Evolutionary conservation across 1,140 invertebrate species (phyloP).

Genomic region (Charaxes varanes): DNA sequence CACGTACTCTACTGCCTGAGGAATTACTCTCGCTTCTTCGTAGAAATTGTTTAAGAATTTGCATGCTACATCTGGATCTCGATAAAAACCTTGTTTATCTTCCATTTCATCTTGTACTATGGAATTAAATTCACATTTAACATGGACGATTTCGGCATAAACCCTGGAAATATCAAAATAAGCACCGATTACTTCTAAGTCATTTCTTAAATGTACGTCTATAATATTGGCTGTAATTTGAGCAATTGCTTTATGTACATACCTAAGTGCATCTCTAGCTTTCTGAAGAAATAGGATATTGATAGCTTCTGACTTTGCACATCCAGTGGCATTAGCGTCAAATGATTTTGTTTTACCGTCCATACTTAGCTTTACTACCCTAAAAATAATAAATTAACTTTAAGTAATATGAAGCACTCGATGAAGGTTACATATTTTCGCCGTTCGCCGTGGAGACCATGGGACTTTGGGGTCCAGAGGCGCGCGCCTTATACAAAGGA

Average conservation of each 20-base stretch:
- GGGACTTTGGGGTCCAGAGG: too few relatives aligned
- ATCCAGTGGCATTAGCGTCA: slow-evolving; percentile 83
- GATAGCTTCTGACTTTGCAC: slow-evolving; percentile 82
- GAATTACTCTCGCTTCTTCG: slow-evolving; percentile 76
- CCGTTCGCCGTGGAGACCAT: too few relatives aligned
- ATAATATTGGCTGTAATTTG: slow-evolving; percentile 49
- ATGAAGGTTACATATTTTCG: too few relatives aligned
- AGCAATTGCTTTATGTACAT: slow-evolving; percentile 51
- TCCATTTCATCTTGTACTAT: slow-evolving; percentile 18
- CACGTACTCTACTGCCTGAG: slow-evolving; percentile 79
- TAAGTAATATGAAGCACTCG: too few relatives aligned
- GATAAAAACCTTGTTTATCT: slow-evolving; percentile 69
- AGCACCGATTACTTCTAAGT: too few relatives aligned
- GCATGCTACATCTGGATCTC: slow-evolving; percentile 68
- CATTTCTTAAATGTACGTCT: slow-evolving; percentile 1
- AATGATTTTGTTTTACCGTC: slow-evolving; percentile 89
- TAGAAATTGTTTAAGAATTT: slow-evolving; percentile 78
- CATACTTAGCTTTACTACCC: slow-evolving; percentile 77
- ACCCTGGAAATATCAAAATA: slow-evolving; percentile 75
- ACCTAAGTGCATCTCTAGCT: slow-evolving; percentile 78
- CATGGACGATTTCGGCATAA: slow-evolving; percentile 80
- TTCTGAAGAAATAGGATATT: slow-evolving; percentile 87
- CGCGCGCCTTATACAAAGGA: too few relatives aligned
- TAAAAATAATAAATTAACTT: too few relatives aligned
- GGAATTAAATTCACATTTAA: slow-evolving; percentile 74